A percentile compares a stretch with the other conserved stretches of the same genome.
phyloP scores from a whole-genome alignment of 2,797 vertebrate species.

The Muscicapa comitata region DNA sequence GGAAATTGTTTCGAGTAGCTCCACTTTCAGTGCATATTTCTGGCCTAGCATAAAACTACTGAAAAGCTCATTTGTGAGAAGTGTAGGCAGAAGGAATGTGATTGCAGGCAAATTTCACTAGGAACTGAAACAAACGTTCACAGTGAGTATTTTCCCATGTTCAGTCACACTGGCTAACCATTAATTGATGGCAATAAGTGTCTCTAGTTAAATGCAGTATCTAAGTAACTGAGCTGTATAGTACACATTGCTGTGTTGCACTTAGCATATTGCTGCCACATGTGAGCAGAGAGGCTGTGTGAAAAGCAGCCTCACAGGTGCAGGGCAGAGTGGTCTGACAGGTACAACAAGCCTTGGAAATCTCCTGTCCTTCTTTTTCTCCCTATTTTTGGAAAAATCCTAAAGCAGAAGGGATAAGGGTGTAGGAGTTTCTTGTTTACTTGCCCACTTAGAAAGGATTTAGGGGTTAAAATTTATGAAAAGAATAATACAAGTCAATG shows the following conservation, averaged over 20 bases:
- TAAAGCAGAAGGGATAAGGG: neutral
- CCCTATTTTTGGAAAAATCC: neutral
- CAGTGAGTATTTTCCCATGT: neutral
- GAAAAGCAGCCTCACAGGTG: neutral
- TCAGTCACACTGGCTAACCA: neutral
- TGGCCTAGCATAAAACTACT: neutral
- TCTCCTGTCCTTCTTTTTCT: neutral
- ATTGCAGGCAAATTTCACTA: neutral
- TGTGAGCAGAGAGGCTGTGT: neutral
- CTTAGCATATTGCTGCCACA: neutral
- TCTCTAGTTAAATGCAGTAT: neutral
- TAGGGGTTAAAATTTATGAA: neutral
- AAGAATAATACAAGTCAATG: neutral
- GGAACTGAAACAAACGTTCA: neutral
- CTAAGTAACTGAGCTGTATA: neutral
- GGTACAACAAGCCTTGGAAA: neutral
- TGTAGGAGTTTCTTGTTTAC: neutral
- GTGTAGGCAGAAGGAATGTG: neutral
- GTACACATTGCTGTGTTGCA: neutral
- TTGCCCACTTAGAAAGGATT: neutral
- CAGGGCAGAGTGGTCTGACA: neutral
- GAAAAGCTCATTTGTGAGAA: conserved; percentile 12
- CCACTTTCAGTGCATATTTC: neutral
- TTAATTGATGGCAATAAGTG: neutral
- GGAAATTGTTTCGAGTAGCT: neutral